These are phyloP conservation scores for Reinhardtius hippoglossoides DNA, from an alignment of 2,113 vertebrate genomes.

Conservation along the genomic window DNA sequence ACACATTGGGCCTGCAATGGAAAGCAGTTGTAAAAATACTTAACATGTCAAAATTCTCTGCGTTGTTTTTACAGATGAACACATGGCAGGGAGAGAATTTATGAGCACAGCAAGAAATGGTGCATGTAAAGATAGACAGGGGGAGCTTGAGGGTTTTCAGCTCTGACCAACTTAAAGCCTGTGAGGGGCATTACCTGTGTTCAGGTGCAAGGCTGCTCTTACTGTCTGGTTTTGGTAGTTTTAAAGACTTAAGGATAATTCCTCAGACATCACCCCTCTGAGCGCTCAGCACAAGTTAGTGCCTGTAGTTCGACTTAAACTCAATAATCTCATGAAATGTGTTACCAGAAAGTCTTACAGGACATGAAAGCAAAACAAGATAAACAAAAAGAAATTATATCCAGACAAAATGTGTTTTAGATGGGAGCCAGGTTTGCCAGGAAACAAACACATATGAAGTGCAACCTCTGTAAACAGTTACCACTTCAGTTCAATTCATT, in stretches of 20 bases:
- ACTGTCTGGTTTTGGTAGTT: constrained; percentile 40
- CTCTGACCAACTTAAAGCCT: constrained; percentile 15
- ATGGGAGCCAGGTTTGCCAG: constrained; percentile 20
- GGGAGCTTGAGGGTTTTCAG: constrained; percentile 7
- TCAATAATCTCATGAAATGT: constrained; percentile 17
- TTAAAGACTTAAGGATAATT: constrained; percentile 60
- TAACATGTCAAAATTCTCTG: constrained; percentile 54
- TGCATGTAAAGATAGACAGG: constrained; percentile 16
- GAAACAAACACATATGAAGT: constrained; percentile 28
- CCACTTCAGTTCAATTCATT: neutral
- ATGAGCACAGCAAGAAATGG: constrained; percentile 15
- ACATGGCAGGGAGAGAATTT: constrained; percentile 15
- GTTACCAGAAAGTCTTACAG: neutral
- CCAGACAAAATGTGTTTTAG: constrained; percentile 11
- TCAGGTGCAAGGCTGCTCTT: constrained; percentile 14
- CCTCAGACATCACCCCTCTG: constrained; percentile 20
- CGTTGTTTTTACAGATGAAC: constrained; percentile 47
- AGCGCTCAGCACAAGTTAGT: constrained; percentile 8
- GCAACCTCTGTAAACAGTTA: neutral
- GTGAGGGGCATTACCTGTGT: constrained; percentile 24
- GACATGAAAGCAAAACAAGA: constrained; percentile 2
- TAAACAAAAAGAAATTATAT: constrained; percentile 11
- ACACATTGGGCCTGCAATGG: constrained; percentile 90
- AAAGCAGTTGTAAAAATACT: constrained; percentile 50
- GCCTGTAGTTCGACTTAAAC: constrained; percentile 22